Evolutionary conservation across 2,113 vertebrate species (phyloP).

Genomic region (Ictidomys tridecemlineatus): DNA sequence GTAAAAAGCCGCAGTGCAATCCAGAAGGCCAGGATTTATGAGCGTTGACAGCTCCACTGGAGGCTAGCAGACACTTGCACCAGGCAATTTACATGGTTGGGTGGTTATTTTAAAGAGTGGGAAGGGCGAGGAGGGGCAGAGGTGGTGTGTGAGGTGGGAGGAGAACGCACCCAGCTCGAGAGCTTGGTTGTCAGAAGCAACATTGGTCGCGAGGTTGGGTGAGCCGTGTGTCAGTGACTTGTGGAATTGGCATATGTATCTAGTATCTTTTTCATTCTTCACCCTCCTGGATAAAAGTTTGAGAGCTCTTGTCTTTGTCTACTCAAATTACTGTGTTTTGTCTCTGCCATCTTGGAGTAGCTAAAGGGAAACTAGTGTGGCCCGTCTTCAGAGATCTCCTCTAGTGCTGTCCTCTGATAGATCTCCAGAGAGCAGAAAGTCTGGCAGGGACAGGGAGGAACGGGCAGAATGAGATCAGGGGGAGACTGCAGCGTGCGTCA

Average conservation of each 20-base stretch:
- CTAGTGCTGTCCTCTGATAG: neutral
- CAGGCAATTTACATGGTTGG: slow-evolving; percentile 47
- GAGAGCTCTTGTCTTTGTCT: neutral
- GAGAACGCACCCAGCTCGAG: neutral
- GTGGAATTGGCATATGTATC: neutral
- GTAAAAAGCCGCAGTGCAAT: neutral
- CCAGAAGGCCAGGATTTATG: slow-evolving; percentile 62
- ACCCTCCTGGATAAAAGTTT: neutral
- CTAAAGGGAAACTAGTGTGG: neutral
- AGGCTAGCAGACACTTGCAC: slow-evolving; percentile 49
- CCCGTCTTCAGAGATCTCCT: slow-evolving; percentile 1
- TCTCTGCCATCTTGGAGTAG: neutral
- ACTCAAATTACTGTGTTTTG: neutral
- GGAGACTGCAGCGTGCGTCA: neutral
- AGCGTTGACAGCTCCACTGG: slow-evolving; percentile 55
- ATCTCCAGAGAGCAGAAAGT: neutral
- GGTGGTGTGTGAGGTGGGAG: neutral
- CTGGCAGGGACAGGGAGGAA: neutral
- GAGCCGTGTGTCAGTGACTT: neutral
- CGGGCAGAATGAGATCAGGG: neutral
- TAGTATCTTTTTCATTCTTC: neutral
- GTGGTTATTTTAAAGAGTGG: slow-evolving; percentile 60
- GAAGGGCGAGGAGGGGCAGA: neutral
- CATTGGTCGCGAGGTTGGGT: neutral
- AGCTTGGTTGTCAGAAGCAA: slow-evolving; percentile 5